A percentile compares a stretch with the other conserved stretches of the same genome.
These are phyloP conservation scores for Lycorma delicatula DNA, from an alignment of 1,140 invertebrate species.

Conservation along the genomic window DNA sequence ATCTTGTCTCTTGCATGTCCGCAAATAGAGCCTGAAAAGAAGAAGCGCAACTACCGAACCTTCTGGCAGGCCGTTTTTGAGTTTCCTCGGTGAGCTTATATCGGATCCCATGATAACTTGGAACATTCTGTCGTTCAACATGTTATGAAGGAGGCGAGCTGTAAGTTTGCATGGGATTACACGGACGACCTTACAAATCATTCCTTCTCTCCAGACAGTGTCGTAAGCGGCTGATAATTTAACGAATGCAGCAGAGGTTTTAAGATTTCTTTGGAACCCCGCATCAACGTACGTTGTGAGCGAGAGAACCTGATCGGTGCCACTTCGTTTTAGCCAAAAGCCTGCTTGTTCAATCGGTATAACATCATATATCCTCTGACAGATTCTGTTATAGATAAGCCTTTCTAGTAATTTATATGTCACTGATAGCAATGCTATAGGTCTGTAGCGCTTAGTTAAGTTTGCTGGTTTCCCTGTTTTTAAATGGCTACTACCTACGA, in stretches of 20 bases:
- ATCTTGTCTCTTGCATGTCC: not conserved
- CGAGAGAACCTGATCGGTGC: not conserved
- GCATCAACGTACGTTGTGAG: not conserved
- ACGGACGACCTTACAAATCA: not conserved
- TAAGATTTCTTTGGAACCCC: not conserved
- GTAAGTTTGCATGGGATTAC: constrained; percentile 1
- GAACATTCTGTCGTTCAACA: not conserved
- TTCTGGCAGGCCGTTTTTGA: not conserved
- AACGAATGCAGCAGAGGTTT: not conserved
- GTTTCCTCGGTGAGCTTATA: not conserved
- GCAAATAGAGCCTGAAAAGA: not conserved
- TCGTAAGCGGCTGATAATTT: constrained; percentile 1
- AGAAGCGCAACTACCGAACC: not conserved
- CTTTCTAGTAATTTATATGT: not conserved
- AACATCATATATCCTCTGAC: not conserved
- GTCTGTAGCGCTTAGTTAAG: not conserved
- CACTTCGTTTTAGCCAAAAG: not conserved
- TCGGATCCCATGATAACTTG: not conserved
- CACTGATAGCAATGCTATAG: constrained; percentile 1
- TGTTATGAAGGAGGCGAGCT: not conserved
- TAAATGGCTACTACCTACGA: not conserved
- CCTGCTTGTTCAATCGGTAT: not conserved
- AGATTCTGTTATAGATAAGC: not conserved
- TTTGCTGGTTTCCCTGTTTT: not conserved
- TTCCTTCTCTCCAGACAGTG: not conserved